These are phyloP conservation scores for Bombus ignitus DNA, from an alignment of 1,140 invertebrate species.

Conservation along the genomic window DNA sequence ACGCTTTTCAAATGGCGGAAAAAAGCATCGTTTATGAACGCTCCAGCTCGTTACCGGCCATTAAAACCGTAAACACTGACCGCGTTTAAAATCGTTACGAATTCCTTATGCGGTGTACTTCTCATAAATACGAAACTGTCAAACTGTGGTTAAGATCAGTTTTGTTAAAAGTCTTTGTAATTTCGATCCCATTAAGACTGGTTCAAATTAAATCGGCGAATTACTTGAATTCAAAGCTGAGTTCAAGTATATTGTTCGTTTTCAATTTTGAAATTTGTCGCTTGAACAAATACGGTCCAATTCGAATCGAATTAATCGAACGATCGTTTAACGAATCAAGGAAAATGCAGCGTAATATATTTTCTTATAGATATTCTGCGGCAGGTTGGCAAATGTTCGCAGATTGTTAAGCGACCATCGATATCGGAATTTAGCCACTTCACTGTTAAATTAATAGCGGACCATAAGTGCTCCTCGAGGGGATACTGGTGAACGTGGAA, in stretches of 20 bases:
- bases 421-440: conserved; percentile 74
- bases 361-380: conserved; percentile 43
- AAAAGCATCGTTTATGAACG: conserved; percentile 28
- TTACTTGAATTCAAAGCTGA: no score
- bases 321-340: no score
- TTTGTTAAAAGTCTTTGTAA: no score
- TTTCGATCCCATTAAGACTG: no score
- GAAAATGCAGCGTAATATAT: no score
- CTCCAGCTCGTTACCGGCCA: conserved; percentile 26
- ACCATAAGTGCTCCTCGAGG: conserved; percentile 20
- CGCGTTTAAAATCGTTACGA: conserved; percentile 26
- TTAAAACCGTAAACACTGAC: conserved; percentile 23
- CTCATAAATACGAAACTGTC: no score
- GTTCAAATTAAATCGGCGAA: no score
- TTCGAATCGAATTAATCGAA: no score
- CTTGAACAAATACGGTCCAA: no score
- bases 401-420: conserved; percentile 65
- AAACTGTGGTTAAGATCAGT: no score
- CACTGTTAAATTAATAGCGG: conserved; percentile 72
- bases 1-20: conserved; percentile 28
- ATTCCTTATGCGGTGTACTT: background rate
- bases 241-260: no score
- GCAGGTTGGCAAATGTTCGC: conserved; percentile 55
- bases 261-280: no score
- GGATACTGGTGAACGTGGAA: background rate